Evolutionary conservation across 2,797 vertebrate species (phyloP), one percentile per base, ranked within the genome.

Genomic region (Ataeniobius toweri): DNA sequence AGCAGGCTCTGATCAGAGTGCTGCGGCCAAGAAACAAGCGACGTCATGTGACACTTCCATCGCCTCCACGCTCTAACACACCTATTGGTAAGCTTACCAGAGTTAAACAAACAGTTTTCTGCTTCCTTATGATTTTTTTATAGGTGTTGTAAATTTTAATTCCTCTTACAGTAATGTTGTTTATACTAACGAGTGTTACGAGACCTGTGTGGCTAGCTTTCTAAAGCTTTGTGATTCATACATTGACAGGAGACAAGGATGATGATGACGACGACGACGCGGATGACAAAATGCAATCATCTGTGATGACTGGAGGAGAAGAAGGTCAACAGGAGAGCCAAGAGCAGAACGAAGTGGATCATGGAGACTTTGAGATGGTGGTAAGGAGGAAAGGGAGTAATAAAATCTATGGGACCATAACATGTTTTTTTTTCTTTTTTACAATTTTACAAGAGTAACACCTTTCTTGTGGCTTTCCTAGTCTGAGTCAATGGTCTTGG

Each of bases 361-460:
- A 99, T 0, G 97, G 97, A 0, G 98, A 99, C 94, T 99, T 99
- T 28, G 98, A 99, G 93, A 99, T 99, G 98, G 98, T 99, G 97
- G 98, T 99, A 91, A 97, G 98, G 97, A 50, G 41, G 74, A 55
- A 84, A 18, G 70, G 3, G 16, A 36, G 0, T 14, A 51, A 5
- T 26, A 70, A 20, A 51, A 3, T 81, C 24, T 63, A 0, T 56
- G 2, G 22, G 12, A n/a, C 65, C 10, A 6, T n/a, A 41, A 39
- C 7, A 14, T 26, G 56, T 14, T 18, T 24, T 56, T 56, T 16
- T 28, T 22, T 5, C 20, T 4, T 18, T 6, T 12, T 22, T 10
- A 6, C 20, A 67, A 24, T 44, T 67, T 55, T 22, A 5, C 24
- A 55, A 58, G 2, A 75, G 78, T 70, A 59, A 55, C 10, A 59